A percentile compares a stretch with the other conserved stretches of the same genome.
Evolutionary conservation across 2,113 vertebrate species (phyloP).

Genomic region (Oryctolagus cuniculus): DNA sequence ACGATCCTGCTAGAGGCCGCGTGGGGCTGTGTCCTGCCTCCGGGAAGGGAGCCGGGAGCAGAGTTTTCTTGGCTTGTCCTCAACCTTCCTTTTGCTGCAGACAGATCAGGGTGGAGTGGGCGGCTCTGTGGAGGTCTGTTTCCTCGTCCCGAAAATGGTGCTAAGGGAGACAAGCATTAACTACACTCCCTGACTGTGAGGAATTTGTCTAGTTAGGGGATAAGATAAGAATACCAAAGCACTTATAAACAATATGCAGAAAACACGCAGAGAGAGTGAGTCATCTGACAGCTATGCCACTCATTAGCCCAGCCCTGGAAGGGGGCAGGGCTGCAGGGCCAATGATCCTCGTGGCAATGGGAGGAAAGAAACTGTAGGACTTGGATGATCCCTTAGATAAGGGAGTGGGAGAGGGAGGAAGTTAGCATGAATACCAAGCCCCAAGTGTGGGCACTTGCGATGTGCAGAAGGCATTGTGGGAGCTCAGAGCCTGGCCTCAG

Average conservation of each 20-base stretch:
- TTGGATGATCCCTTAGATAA: background rate
- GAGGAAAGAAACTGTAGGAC: background rate
- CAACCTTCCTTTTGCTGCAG: background rate
- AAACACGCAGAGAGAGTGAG: background rate
- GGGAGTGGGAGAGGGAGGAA: background rate
- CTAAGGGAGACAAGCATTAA: background rate
- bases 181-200: background rate
- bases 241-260: background rate
- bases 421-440: fast-evolving
- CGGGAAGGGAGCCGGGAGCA: fast-evolving
- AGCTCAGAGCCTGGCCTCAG: background rate
- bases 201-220: background rate
- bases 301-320: background rate
- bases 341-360: fast-evolving
- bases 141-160: background rate
- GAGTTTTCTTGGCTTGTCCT: background rate
- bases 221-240: background rate
- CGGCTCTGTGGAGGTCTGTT: background rate
- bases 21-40: background rate
- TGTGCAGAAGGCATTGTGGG: background rate
- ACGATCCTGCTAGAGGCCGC: background rate
- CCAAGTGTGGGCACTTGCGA: too few species aligned
- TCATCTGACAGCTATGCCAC: background rate
- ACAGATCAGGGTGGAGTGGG: too few species aligned
- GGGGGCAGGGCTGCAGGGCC: background rate